These are phyloP conservation scores for Drosophila parthenogenetica DNA, from an alignment of 2,888 invertebrate species.

Conservation along the genomic window DNA sequence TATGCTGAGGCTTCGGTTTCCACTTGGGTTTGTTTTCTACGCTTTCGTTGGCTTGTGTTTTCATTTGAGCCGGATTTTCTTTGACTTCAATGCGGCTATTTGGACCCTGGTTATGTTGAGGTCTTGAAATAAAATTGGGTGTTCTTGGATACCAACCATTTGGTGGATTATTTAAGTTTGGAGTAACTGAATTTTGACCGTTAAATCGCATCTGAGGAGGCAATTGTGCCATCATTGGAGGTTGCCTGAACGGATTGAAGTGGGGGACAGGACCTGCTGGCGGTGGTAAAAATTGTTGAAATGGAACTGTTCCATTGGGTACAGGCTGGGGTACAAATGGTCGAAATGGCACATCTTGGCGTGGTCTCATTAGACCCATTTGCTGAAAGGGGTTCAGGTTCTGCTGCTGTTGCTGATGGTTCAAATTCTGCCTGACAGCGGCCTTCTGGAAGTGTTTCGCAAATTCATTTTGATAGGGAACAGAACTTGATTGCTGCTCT, in stretches of 20 bases:
- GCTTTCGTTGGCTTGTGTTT: background rate
- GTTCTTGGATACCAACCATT: background rate
- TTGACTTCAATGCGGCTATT: no score
- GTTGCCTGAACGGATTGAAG: constrained; percentile 13
- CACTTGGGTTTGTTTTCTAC: background rate
- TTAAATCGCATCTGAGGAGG: background rate
- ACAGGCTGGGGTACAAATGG: background rate
- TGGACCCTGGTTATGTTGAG: background rate
- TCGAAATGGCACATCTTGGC: background rate
- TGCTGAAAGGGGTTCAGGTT: background rate
- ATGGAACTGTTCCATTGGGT: background rate
- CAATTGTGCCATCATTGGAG: background rate
- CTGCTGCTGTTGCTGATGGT: background rate
- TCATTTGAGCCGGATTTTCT: no score
- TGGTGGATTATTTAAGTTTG: background rate
- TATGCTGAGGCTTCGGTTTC: constrained; percentile 5
- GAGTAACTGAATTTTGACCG: background rate
- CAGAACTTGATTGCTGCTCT: background rate
- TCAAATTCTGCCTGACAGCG: background rate
- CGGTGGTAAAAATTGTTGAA: background rate
- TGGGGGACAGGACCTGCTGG: background rate
- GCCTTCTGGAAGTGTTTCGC: constrained; percentile 8
- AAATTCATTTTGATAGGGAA: constrained; percentile 5
- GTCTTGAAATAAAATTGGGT: background rate
- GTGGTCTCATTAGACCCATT: background rate